Evolutionary conservation across 2,888 invertebrate species (phyloP).

Genomic region (Lomographa bimaculata): DNA sequence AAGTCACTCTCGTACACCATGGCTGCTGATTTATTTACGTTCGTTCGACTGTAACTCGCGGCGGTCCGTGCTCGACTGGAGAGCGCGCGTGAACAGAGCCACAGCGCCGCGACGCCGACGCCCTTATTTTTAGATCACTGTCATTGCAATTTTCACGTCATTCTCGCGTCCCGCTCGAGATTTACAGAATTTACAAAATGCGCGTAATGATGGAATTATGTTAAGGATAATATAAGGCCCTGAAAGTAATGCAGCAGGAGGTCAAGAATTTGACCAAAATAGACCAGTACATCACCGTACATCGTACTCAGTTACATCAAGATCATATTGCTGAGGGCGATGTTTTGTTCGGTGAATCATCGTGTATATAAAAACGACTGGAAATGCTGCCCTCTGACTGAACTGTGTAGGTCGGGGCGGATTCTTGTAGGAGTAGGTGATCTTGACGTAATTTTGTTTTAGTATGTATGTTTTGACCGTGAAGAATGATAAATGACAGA

Average conservation of each 20-base stretch:
- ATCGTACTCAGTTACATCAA: too few relatives aligned
- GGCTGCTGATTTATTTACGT: conserved; percentile 61
- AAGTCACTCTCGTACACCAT: conserved; percentile 98
- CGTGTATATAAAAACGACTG: conserved; percentile 22
- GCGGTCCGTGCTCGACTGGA: conserved; percentile 77
- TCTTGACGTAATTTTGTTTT: conserved; percentile 27
- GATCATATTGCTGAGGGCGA: too few relatives aligned
- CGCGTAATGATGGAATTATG: conserved; percentile 49
- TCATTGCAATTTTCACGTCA: conserved; percentile 82
- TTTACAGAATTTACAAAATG: conserved; percentile 61
- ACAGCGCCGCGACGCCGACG: conserved; percentile 59
- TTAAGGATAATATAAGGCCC: conserved; percentile 65
- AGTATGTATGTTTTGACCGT: too few relatives aligned
- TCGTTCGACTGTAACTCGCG: conserved; percentile 79
- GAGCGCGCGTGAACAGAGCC: conserved; percentile 50
- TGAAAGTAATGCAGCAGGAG: conserved; percentile 44
- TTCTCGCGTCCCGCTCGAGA: conserved; percentile 52
- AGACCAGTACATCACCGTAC: too few relatives aligned
- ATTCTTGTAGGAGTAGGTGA: conserved; percentile 35
- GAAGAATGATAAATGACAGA: too few relatives aligned
- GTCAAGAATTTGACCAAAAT: conserved; percentile 46
- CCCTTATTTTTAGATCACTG: conserved; percentile 79
- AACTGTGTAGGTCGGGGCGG: conserved; percentile 36
- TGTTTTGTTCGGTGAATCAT: conserved; percentile 39
- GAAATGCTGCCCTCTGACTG: conserved; percentile 33